phyloP scores from a whole-genome alignment of 2,113 vertebrate genomes.

The Aramus guarauna region DNA sequence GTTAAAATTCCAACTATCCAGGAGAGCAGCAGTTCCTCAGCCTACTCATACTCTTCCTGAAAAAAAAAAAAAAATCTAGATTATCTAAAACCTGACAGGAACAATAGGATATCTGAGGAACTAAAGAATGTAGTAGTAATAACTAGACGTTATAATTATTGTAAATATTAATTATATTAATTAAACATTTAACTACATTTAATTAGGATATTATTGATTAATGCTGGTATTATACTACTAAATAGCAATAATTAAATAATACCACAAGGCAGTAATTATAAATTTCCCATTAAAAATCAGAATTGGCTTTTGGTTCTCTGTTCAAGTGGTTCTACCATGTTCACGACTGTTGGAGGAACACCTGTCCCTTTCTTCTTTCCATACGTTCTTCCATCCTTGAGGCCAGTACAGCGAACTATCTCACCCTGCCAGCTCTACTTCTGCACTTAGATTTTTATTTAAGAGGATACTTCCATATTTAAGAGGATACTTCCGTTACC shows the following conservation, averaged over 20 bases:
- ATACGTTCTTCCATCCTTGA: not conserved
- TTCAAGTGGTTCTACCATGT: not conserved
- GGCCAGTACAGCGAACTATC: not conserved
- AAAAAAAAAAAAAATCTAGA: not conserved
- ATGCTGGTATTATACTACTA: not conserved
- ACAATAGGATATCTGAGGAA: not conserved
- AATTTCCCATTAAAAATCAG: not conserved
- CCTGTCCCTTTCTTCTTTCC: not conserved
- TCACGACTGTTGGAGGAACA: not conserved
- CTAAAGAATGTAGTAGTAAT: not conserved
- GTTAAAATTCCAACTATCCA: not conserved
- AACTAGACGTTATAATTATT: not conserved
- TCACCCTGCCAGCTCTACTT: not conserved
- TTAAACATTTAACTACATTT: not conserved
- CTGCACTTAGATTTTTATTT: too few species aligned
- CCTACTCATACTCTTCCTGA: not conserved
- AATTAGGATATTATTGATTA: not conserved
- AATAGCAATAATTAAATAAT: not conserved
- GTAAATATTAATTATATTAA: not conserved
- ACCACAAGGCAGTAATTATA: not conserved
- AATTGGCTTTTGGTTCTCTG: not conserved
- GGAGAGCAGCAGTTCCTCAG: not conserved
- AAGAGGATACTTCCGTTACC: not conserved
- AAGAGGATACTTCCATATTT: not conserved
- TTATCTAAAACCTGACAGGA: not conserved